These are phyloP conservation scores for Urocolius indicus DNA, from an alignment of 2,113 vertebrate genomes.

Conservation along the genomic window DNA sequence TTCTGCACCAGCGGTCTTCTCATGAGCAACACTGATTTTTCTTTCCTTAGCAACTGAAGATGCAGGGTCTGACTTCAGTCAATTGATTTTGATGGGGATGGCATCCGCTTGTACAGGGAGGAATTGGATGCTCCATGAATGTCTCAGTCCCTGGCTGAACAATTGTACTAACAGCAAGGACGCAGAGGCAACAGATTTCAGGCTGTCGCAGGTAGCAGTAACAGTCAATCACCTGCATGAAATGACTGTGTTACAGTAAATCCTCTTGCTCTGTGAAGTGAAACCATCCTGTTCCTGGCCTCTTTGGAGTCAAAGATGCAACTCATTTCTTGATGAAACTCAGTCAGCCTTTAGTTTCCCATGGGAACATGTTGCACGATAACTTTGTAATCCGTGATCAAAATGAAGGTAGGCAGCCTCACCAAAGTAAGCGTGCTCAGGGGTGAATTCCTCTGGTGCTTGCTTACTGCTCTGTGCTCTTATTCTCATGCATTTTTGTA, in stretches of 20 bases:
- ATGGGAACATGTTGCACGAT: fast-evolving
- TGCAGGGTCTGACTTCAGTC: constrained; percentile 29
- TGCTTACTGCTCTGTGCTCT: not conserved
- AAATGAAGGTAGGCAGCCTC: not conserved
- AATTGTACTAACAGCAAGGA: not conserved
- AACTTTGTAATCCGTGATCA: not conserved
- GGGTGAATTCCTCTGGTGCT: not conserved
- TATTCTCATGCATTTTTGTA: not conserved
- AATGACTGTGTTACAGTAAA: not conserved
- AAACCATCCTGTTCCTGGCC: not conserved
- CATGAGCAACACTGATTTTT: not conserved
- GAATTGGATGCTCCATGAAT: not conserved
- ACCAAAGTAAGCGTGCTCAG: not conserved
- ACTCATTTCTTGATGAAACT: not conserved
- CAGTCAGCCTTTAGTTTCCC: not conserved
- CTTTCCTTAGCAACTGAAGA: constrained; percentile 37
- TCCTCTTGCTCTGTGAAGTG: not conserved
- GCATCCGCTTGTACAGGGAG: not conserved
- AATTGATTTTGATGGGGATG: constrained; percentile 26
- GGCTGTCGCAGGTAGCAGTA: not conserved
- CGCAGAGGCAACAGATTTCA: not conserved
- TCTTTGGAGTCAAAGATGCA: not conserved
- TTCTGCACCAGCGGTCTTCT: constrained; percentile 42
- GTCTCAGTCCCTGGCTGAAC: not conserved
- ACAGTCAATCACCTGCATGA: constrained; percentile 30